A percentile compares a stretch with the other conserved stretches of the same genome.
Conservation (phyloP, 2,797 vertebrate genomes). For the Galagoides demidoff region DNA sequence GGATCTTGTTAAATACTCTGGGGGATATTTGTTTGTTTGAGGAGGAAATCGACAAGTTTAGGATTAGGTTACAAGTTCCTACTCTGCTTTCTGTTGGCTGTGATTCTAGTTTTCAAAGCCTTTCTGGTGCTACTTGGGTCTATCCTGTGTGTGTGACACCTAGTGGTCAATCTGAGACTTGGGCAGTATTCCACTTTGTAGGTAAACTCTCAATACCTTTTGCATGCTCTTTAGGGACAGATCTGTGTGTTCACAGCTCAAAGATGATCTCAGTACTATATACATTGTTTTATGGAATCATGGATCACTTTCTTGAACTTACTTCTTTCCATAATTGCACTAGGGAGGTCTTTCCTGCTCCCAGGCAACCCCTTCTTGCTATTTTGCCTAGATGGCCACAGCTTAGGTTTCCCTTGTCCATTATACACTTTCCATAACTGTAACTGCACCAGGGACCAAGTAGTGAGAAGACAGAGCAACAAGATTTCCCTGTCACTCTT, state of each 20-base stretch:
- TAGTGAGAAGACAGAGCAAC: neutral
- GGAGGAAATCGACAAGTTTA: neutral
- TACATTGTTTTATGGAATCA: neutral
- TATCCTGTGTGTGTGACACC: neutral
- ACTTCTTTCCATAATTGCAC: neutral
- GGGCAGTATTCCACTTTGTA: neutral
- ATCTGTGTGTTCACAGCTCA: neutral
- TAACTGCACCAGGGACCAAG: neutral
- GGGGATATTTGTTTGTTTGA: neutral
- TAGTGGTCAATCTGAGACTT: neutral
- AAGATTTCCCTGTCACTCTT: neutral
- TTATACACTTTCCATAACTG: neutral
- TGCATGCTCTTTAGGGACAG: neutral
- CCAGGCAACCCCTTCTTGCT: neutral
- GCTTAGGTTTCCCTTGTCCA: constrained; percentile 23
- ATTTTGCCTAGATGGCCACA: neutral
- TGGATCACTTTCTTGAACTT: neutral
- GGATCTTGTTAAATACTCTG: neutral
- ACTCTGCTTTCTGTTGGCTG: neutral
- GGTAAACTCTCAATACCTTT: neutral
- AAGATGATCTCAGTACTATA: neutral
- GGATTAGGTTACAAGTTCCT: neutral
- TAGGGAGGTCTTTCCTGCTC: neutral
- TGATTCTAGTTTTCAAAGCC: neutral
- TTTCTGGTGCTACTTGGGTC: neutral